Percentiles rank a stretch among this genome's conserved stretches.
Evolutionary conservation across 2,797 vertebrate species (phyloP).

Genomic region (Cryptoprocta ferox): DNA sequence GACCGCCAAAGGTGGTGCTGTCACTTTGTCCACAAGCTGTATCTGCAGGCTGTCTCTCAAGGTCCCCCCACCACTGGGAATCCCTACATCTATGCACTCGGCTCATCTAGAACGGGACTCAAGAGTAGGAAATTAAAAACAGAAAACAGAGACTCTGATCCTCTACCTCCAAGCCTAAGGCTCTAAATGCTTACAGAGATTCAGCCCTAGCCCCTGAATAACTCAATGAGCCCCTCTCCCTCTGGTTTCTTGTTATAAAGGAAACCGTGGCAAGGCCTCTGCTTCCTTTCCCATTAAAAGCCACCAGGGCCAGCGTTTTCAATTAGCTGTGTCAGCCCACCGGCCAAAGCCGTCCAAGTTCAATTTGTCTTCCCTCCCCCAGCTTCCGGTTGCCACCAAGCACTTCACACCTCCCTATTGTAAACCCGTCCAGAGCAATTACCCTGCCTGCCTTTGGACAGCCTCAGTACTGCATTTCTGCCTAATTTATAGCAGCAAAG

Average conservation of each 20-base stretch:
- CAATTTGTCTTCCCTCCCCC: constrained; percentile 57
- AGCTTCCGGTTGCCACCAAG: constrained; percentile 56
- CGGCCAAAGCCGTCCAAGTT: constrained; percentile 61
- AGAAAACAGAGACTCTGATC: not conserved
- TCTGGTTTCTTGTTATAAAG: constrained; percentile 28
- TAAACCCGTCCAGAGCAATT: constrained; percentile 90
- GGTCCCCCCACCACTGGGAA: not conserved
- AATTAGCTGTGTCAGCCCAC: constrained; percentile 75
- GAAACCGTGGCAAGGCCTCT: not conserved
- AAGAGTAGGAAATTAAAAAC: constrained; percentile 16
- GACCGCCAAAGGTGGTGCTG: not conserved
- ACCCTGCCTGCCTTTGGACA: constrained; percentile 63
- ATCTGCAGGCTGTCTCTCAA: not conserved
- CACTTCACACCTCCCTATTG: constrained; percentile 87
- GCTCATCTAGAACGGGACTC: not conserved
- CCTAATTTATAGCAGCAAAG: constrained; percentile 83
- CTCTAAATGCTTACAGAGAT: not conserved
- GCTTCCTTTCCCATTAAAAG: constrained; percentile 70
- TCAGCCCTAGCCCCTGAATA: not conserved
- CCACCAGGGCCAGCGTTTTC: constrained; percentile 72
- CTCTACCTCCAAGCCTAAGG: not conserved
- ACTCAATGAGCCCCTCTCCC: not conserved
- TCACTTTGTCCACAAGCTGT: not conserved
- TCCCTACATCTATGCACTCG: not conserved
- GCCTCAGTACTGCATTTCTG: constrained; percentile 77